phyloP scores from a whole-genome alignment of 1,140 invertebrate genomes.

The Formica selysi region DNA sequence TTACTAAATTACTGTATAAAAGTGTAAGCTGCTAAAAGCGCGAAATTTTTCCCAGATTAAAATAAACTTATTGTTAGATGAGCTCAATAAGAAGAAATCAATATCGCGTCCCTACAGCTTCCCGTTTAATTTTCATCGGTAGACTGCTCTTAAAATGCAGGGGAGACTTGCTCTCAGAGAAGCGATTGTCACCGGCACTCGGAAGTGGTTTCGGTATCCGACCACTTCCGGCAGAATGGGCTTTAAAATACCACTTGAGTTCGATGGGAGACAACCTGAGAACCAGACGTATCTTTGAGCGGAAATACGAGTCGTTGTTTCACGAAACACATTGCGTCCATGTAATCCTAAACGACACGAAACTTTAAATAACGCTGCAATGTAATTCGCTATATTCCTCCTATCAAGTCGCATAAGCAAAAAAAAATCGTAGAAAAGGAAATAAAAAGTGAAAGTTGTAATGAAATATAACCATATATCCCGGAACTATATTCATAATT shows the following conservation, averaged over 20 bases:
- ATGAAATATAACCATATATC: neutral
- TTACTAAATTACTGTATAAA: neutral
- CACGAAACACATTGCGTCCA: constrained; percentile 31
- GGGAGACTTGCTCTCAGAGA: constrained; percentile 52
- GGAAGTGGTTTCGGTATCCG: constrained; percentile 73
- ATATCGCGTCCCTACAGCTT: constrained; percentile 61
- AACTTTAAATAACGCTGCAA: constrained; percentile 30
- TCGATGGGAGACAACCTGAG: constrained; percentile 68
- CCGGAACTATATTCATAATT: neutral
- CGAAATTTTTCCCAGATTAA: constrained; percentile 27
- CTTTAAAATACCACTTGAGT: constrained; percentile 59
- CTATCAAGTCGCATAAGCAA: neutral
- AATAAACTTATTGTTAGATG: constrained; percentile 37
- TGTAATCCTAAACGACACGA: constrained; percentile 53
- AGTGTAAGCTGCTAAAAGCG: neutral
- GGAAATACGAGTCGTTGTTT: constrained; percentile 54
- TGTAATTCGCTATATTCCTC: neutral
- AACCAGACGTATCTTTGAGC: constrained; percentile 53
- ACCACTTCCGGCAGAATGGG: constrained; percentile 73
- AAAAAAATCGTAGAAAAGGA: neutral
- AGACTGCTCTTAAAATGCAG: constrained; percentile 72
- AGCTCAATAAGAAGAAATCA: constrained; percentile 68
- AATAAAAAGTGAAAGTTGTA: constrained; percentile 1
- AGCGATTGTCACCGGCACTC: constrained; percentile 70
- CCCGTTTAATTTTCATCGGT: constrained; percentile 70